These are phyloP conservation scores for Drosophila nr. perissopoda DNA, from an alignment of 2,888 invertebrate species.

Conservation along the genomic window DNA sequence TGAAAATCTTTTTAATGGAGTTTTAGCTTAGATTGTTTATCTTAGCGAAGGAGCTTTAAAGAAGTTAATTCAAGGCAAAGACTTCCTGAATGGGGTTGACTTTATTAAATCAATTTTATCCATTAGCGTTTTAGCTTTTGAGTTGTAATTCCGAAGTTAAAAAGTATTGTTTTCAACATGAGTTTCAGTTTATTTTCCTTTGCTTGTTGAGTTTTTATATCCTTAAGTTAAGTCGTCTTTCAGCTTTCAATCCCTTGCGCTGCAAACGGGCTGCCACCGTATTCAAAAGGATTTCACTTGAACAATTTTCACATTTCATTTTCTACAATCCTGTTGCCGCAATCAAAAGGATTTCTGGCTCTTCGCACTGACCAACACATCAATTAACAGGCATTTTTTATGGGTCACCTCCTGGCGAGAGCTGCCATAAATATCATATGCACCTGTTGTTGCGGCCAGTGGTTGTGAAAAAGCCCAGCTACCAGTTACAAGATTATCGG, in stretches of 20 bases:
- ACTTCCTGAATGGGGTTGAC: background rate
- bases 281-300: background rate
- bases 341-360: slow-evolving; percentile 25
- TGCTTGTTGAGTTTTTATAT: background rate
- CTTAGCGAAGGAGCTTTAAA: background rate
- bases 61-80: background rate
- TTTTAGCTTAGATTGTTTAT: background rate
- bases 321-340: slow-evolving; percentile 12
- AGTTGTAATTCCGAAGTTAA: background rate
- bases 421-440: slow-evolving; percentile 56
- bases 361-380: slow-evolving; percentile 13
- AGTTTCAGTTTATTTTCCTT: background rate
- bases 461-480: slow-evolving; percentile 47
- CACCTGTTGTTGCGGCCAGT: slow-evolving; percentile 62
- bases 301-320: slow-evolving; percentile 18
- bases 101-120: background rate
- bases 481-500: slow-evolving; percentile 56
- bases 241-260: background rate
- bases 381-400: slow-evolving; percentile 46
- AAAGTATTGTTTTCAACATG: background rate
- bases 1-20: background rate
- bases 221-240: background rate
- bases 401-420: slow-evolving; percentile 33
- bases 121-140: background rate
- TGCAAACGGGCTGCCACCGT: background rate